Base-by-base conservation (phyloP, 2,888 invertebrate genomes). In the Diploptera punctata region DNA sequence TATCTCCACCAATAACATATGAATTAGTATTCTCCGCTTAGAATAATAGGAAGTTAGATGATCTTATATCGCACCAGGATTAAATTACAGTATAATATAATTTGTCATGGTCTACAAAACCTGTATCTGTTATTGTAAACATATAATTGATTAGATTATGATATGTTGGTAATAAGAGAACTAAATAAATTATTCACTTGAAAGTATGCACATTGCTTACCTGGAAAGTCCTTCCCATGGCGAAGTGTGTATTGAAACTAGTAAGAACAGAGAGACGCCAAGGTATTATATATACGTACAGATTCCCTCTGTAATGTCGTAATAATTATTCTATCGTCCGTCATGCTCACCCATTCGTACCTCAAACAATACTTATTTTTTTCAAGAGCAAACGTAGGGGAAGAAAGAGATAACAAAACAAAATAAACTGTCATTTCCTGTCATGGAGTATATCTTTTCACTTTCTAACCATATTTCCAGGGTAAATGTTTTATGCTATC, bases 381-480 rank as follows among this genome's bases (percentile, higher is more conserved):
- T 52, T 52, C 52, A 52, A 52, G 52, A 52, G 13, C 52, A 52
- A 16, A 24, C 24, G 21, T 24, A 52, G 13, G 24, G 24, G 52
- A 52, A 52, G 24, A 24, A 52, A 52, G 21, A 52, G 52, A 52
- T 24, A 52, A 52, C 52, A 52, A 24, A 52, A 19, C 21, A 52
- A 52, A 52, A 52, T 24, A 52, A 52, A 33, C 24, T 21, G 21
- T 52, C 52, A 52, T 52, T 52, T 52, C 52, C 52, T 18, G 52
- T 19, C 47, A 47, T 47, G n/a, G 7, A 33, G 33, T 5, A 33
- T 10, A 24, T 24, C 19, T 52, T 52, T 52, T 52, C 52, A 52
- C 52, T 52, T 52, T 52, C 52, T 52, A 52, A 52, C 21, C 52
- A 24, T 52, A 52, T 24, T 52, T 52, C 52, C 52, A 52, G 52